Evolutionary conservation across 2,888 invertebrate species (phyloP).

Genomic region (Dryadula phaetusa): DNA sequence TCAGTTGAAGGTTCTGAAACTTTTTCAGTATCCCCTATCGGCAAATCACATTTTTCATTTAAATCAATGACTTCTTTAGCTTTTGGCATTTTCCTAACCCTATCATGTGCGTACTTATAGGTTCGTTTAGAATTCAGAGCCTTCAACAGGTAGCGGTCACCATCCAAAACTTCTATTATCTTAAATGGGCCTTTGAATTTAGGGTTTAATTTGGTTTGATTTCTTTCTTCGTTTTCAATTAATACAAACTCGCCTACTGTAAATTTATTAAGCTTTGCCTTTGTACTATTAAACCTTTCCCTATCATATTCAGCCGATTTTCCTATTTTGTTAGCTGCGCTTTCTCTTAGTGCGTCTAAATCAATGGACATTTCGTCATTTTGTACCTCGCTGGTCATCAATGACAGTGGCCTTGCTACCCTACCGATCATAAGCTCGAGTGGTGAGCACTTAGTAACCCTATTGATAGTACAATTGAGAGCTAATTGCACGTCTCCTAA

Average conservation of each 20-base stretch:
- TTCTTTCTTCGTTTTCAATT: conserved; percentile 32
- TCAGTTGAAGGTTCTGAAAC: too few relatives aligned
- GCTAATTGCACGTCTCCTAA: conserved; percentile 12
- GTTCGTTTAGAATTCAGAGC: conserved; percentile 37
- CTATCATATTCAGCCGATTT: conserved; percentile 30
- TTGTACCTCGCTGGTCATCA: conserved; percentile 38
- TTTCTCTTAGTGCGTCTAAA: conserved; percentile 29
- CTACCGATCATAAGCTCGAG: conserved; percentile 50
- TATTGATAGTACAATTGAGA: conserved; percentile 40
- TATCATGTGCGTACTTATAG: conserved; percentile 47
- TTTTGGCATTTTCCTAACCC: conserved; percentile 28
- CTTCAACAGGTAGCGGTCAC: conserved; percentile 40
- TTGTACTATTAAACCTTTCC: conserved; percentile 32
- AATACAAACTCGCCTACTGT: conserved; percentile 37
- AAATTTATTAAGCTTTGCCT: conserved; percentile 36
- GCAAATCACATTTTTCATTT: too few relatives aligned
- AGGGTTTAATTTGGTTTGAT: conserved; percentile 34
- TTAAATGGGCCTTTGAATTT: conserved; percentile 42
- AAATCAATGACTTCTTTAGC: too few relatives aligned
- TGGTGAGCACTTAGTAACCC: conserved; percentile 49
- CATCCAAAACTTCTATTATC: conserved; percentile 39
- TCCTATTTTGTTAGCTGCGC: conserved; percentile 4
- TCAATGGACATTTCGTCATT: conserved; percentile 32
- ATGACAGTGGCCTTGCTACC: conserved; percentile 43
- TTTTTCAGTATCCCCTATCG: too few relatives aligned